Percentiles rank a stretch among this genome's conserved stretches.
These are phyloP conservation scores for Drosophila repleta DNA, from an alignment of 1,140 invertebrate species.

Conservation along the genomic window DNA sequence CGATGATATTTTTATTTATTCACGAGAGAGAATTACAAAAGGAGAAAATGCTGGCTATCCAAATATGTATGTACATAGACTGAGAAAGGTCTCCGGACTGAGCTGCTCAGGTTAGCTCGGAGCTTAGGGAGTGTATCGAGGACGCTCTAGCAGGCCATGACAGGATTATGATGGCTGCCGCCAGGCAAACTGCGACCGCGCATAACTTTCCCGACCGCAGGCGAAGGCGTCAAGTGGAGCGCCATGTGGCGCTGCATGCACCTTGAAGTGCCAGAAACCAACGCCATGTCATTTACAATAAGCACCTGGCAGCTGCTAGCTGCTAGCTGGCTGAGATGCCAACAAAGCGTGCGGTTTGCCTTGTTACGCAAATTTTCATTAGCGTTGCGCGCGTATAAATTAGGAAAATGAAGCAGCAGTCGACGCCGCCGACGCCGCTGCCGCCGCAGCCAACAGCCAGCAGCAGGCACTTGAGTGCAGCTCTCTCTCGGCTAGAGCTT, in stretches of 20 bases:
- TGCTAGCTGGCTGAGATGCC: neutral
- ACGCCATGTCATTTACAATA: constrained; percentile 44
- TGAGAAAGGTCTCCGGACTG: neutral
- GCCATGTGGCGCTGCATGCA: constrained; percentile 21
- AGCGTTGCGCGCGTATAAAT: constrained; percentile 77
- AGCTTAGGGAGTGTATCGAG: constrained; percentile 13
- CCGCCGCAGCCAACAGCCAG: constrained; percentile 38
- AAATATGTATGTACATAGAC: no score
- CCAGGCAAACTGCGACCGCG: constrained; percentile 29
- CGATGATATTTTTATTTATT: neutral
- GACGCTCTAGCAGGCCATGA: constrained; percentile 17
- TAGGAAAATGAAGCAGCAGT: constrained; percentile 81
- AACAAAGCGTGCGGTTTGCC: constrained; percentile 67
- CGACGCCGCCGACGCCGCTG: no score
- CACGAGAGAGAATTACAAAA: neutral
- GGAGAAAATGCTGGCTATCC: neutral
- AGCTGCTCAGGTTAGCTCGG: no score
- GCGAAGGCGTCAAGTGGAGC: constrained; percentile 20
- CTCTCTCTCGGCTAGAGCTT: constrained; percentile 10
- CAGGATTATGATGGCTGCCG: constrained; percentile 45
- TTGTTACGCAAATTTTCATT: constrained; percentile 79
- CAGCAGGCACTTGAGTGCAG: constrained; percentile 60
- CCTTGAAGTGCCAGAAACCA: constrained; percentile 39
- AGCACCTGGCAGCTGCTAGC: constrained; percentile 22
- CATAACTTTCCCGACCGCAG: constrained; percentile 35